Percentiles rank a stretch among this genome's conserved stretches.
phyloP scores from a whole-genome alignment of 2,888 invertebrate genomes.

The Mermis nigrescens region DNA sequence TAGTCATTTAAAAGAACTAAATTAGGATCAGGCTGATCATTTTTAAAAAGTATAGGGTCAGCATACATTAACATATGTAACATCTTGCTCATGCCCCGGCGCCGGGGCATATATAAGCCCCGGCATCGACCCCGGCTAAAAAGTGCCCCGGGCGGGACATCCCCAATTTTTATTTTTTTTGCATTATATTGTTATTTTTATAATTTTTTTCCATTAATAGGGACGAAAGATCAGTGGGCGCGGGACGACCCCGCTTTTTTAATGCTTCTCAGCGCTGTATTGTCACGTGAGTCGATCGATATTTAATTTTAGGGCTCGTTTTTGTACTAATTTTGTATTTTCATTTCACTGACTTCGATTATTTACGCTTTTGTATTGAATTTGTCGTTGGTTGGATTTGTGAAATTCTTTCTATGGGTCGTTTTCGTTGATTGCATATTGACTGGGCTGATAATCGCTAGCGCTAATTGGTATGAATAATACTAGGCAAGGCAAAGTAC shows the following conservation, averaged over 20 bases:
- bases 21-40: too few relatives aligned
- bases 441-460: slow-evolving; percentile 63
- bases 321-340: slow-evolving; percentile 10
- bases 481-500: background rate
- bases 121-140: too few relatives aligned
- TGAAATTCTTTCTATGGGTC: slow-evolving; percentile 69
- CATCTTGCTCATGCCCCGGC: too few relatives aligned
- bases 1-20: too few relatives aligned
- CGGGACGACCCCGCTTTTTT: slow-evolving; percentile 95
- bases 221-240: slow-evolving; percentile 94
- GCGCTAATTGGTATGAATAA: slow-evolving; percentile 57
- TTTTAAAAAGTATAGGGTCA: too few relatives aligned
- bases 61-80: too few relatives aligned
- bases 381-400: slow-evolving; percentile 44
- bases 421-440: slow-evolving; percentile 83
- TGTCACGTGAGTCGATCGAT: slow-evolving; percentile 36
- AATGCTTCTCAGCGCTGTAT: slow-evolving; percentile 64
- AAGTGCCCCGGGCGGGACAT: too few relatives aligned
- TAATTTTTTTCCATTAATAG: slow-evolving; percentile 40
- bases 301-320: too few relatives aligned
- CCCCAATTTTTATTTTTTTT: too few relatives aligned
- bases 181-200: too few relatives aligned
- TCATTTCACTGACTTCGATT: slow-evolving; percentile 60
- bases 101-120: too few relatives aligned
- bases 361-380: slow-evolving; percentile 61